Conservation (phyloP, 2,113 vertebrate genomes). For the Chloropsis cyanopogon region DNA sequence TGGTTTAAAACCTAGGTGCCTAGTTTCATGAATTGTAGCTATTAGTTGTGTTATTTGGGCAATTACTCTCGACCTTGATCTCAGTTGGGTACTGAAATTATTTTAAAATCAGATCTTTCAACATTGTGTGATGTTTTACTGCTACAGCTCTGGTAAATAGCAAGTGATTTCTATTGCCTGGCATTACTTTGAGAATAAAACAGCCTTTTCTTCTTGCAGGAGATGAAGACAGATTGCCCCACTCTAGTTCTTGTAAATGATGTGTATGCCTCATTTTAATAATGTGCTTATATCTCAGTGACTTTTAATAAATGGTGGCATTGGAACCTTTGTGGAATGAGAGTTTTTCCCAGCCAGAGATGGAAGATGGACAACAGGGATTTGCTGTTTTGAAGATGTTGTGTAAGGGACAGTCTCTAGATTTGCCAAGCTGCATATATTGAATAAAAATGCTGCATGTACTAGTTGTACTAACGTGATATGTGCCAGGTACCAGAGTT, state of each 20-base stretch:
- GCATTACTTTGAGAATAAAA: not conserved
- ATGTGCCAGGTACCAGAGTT: not conserved
- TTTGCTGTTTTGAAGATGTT: not conserved
- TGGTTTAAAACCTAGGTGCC: not conserved
- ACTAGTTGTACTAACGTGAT: not conserved
- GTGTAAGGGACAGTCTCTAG: not conserved
- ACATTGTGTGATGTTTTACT: not conserved
- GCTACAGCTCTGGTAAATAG: not conserved
- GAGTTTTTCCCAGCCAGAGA: not conserved
- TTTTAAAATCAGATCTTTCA: not conserved
- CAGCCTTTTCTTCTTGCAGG: not conserved
- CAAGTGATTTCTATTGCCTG: not conserved
- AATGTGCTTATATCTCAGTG: not conserved
- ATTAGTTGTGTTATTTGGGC: not conserved
- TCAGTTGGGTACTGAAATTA: not conserved
- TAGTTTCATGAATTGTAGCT: not conserved
- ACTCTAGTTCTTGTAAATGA: not conserved
- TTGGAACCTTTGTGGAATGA: not conserved
- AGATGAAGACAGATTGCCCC: not conserved
- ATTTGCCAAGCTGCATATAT: not conserved
- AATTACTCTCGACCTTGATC: not conserved
- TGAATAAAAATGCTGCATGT: not conserved
- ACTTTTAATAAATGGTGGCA: constrained; percentile 1
- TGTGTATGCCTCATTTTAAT: not conserved
- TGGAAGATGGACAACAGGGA: not conserved